A percentile compares a stretch with the other conserved stretches of the same genome.
phyloP scores from a whole-genome alignment of 2,113 vertebrate species.

The Pampusana beccarii region DNA sequence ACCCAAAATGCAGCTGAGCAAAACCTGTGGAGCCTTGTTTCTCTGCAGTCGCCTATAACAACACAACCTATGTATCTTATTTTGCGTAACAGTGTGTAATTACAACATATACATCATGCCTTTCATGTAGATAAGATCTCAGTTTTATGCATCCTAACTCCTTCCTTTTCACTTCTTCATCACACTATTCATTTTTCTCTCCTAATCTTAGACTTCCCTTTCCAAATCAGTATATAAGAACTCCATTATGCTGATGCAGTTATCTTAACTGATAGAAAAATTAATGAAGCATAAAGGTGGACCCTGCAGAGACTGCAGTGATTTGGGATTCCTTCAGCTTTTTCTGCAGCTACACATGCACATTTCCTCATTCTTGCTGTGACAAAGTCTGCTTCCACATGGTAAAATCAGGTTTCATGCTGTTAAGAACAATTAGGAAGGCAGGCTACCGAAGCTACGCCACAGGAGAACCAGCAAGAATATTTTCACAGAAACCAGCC shows the following conservation, averaged over 20 bases:
- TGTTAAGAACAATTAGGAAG: constrained; percentile 53
- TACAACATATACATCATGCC: rapidly evolving
- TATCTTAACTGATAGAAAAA: constrained; percentile 54
- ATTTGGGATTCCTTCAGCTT: constrained; percentile 50
- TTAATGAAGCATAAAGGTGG: constrained; percentile 50
- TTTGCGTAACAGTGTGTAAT: not conserved
- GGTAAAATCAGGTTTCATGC: constrained; percentile 33
- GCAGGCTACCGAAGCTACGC: constrained; percentile 46
- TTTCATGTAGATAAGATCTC: not conserved
- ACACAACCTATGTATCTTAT: too few relatives aligned
- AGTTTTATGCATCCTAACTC: not conserved
- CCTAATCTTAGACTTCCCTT: not conserved
- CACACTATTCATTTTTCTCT: not conserved
- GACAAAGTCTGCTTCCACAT: constrained; percentile 40
- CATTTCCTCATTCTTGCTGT: not conserved
- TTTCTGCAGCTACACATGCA: constrained; percentile 10
- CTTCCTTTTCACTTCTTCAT: not conserved
- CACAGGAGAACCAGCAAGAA: constrained; percentile 35
- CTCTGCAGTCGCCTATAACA: not conserved
- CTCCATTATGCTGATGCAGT: constrained; percentile 5
- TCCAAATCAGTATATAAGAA: not conserved
- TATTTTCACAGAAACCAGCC: not conserved
- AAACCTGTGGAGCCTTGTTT: not conserved
- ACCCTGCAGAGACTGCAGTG: constrained; percentile 54
- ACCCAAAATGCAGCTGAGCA: rapidly evolving